Evolutionary conservation across 2,113 vertebrate genomes (phyloP), one percentile per base, ranked within the genome.

Genomic region (Labeo rohita): DNA sequence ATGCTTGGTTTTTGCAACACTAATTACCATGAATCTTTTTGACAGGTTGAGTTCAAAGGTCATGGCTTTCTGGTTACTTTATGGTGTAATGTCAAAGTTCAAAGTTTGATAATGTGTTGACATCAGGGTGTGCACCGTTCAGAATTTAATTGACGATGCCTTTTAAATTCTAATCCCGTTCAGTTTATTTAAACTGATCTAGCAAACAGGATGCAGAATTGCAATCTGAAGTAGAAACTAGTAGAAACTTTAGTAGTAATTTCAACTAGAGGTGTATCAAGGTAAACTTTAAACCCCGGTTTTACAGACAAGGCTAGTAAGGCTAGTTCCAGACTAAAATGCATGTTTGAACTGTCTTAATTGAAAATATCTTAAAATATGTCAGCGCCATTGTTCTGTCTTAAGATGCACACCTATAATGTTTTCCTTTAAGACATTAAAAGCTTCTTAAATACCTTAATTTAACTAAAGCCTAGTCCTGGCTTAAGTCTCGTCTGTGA

Each of bases 31-130:
- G 4, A 7, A 8, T 65, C n/a, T 80, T 9, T 80, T 43, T 45
- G 56, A 45, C 8, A 63, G 39, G 77, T 63, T 65, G 78, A 65
- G 78, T 49, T 65, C 43, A 80, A 63, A 47, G n/a, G 59, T 65
- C 78, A 47, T 4, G 12, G 39, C 39, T 80, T 80, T 15, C 23
- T 23, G 18, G n/a, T 28, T 23, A n/a, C 18, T 18, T 59, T 43
- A 34, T 76, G 10, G 28, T 59, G 18, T 59, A 47, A 65, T 9
- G 39, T 65, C 56, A 8, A 56, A 28, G 78, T 61, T 80, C n/a
- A 23, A 47, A 8, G 21, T 47, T 80, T 47, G n/a, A 63, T 63
- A 43, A 59, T 8, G 78, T 45, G 77, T 39, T 23, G 21, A 80
- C 39, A n/a, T 59, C 63, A 18, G 34, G 34, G 34, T 68, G 65